Evolutionary conservation across 1,140 invertebrate species (phyloP), one percentile per base, ranked within the genome.

Genomic region (Meteorus sp.): DNA sequence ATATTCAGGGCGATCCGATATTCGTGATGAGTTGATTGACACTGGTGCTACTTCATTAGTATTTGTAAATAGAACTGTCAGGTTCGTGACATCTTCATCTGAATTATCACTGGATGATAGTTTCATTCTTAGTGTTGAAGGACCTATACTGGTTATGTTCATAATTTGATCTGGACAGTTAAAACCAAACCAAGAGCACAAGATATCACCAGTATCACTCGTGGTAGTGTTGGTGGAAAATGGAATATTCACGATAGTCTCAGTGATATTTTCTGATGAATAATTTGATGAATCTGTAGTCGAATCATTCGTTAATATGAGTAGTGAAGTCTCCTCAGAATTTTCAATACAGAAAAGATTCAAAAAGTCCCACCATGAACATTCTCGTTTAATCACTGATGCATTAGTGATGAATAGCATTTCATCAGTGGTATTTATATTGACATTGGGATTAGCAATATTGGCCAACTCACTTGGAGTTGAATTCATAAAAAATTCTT

Each of bases 401-500:
- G n/a, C n/a, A n/a, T n/a, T n/a, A 43, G 15, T 2, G 17, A 6
- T 17, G 5, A 19, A 5, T 43, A 19, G 22, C 7, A 17, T 17
- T 3, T 19, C 11, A 9, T 43, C 11, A 19, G 1, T 17, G 2
- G 5, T 4, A 47, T 47, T 25, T n/a, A 2, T 47, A 47, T 8
- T 47, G n/a, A 9, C 22, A 47, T 45, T 45, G 19, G 22, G 6
- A 44, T 47, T 23, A 47, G 44, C 23, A 25, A 15, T 23, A 47
- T 47, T 47, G 23, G 22, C 23, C 23, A 47, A 47, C 7, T 47
- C 4, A 25, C 20, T 11, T 25, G 22, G 2, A 13, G 31, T 45
- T 8, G 15, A 33, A 20, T 17, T 11, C 8, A 13, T 11, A 17
- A 11, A 27, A 35, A 31, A 22, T 6, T n/a, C 33, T n/a, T 23